Evolutionary conservation across 2,113 vertebrate genomes (phyloP).

Genomic region (Theristicus caerulescens): DNA sequence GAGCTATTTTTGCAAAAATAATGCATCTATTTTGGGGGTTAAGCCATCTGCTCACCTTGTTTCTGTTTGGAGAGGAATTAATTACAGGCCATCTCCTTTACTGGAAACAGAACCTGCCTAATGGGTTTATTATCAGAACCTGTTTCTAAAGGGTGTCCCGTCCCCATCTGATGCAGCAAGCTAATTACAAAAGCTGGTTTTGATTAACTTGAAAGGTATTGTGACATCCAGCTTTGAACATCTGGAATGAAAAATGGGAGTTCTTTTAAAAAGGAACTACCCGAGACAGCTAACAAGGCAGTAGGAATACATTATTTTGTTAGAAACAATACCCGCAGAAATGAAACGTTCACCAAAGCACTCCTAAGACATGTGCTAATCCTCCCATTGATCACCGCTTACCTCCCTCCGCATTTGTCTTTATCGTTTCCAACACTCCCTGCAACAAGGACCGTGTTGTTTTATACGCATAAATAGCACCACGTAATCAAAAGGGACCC

Average conservation of each 20-base stretch:
- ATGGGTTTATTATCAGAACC: conserved; percentile 2
- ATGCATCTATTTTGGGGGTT: not conserved
- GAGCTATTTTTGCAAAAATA: not conserved
- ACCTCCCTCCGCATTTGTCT: not conserved
- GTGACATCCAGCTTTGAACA: not conserved
- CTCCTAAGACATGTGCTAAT: not conserved
- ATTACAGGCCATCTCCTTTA: not conserved
- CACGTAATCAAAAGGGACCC: not conserved
- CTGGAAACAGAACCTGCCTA: not conserved
- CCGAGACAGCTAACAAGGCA: not conserved
- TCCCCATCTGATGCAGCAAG: not conserved
- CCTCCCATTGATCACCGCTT: not conserved
- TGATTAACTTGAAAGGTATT: not conserved
- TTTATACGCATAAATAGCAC: rapidly evolving
- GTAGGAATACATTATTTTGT: not conserved
- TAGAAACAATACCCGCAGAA: not conserved
- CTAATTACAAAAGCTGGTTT: not conserved
- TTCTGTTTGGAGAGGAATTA: not conserved
- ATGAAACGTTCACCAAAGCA: not conserved
- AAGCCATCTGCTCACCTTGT: not conserved
- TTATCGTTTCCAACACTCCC: not conserved
- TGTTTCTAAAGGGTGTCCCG: not conserved
- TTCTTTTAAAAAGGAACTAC: not conserved
- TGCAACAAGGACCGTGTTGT: not conserved
- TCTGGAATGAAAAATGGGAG: not conserved